Base-by-base conservation (phyloP, 2,797 vertebrate genomes). In the Falco peregrinus region DNA sequence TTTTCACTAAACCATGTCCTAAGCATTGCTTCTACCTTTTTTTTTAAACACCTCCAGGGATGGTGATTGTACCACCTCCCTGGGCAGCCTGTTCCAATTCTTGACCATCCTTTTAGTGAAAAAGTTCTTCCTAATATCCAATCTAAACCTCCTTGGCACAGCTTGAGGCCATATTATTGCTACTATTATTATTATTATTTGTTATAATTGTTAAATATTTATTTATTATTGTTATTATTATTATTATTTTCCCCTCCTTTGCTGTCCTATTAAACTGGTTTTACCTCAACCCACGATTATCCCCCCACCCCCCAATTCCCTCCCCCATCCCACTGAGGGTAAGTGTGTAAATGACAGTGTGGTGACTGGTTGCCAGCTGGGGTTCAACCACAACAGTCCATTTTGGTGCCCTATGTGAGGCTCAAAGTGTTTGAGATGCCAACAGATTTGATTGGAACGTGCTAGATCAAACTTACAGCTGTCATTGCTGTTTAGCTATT, bases 321-420 rank as follows among this genome's bases (percentile, higher is more conserved):
- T n/a, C 6, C 10, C 10, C 5, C 10, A 11, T 51, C 13, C 8
- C 14, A 5, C 41, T 57, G 43, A 10, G 20, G 7, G 45, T 8
- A 14, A 69, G 9, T 10, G 14, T 81, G 1, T 6, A 57, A 43
- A 43, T 43, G 41, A 8, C 33, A 19, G 9, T 2, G 1, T 17
- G 5, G 5, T 13, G 11, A 37, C 75, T 24, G n/a, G 8, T 22
- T 75, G 4, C 20, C 2, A 9, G 7, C 37, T 69, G 28, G 6
- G 10, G 6, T 39, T 45, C 57, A 47, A 53, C 17, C 12, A 9
- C 0, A 0, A 2, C 25, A 57, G 35, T 7, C 54, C 5, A 11
- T 39, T 69, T n/a, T 51, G 33, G 12, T 29, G 10, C 16, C 48
- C 45, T 19, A 7, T 20, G 19, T 19, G 45, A 16, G 17, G 45